Evolutionary conservation across 2,888 invertebrate species (phyloP).

Genomic region (Helicoverpa assulta): DNA sequence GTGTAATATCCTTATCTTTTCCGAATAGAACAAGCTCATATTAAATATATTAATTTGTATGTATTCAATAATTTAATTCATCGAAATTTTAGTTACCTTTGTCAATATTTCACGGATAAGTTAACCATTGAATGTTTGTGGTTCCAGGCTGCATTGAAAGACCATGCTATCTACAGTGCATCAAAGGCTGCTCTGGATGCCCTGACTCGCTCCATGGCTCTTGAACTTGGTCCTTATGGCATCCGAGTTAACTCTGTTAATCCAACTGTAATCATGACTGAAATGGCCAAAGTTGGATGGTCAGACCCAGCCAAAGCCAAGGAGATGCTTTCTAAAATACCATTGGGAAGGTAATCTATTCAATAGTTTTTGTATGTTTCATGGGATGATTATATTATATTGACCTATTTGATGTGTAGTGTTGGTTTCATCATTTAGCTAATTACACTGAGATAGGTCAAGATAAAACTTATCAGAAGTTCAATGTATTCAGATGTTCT

Average conservation of each 20-base stretch:
- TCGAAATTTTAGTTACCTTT: too few species aligned
- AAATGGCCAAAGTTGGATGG: constrained; percentile 97
- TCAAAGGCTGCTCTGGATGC: constrained; percentile 97
- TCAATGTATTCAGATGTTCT: not conserved
- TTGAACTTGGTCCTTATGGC: constrained; percentile 95
- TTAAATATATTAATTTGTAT: not conserved
- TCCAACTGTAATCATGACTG: constrained; percentile 98
- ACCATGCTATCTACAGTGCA: constrained; percentile 96
- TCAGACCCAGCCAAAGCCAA: constrained; percentile 94
- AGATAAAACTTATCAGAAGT: not conserved
- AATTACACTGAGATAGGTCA: too few species aligned
- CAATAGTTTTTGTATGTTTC: too few species aligned
- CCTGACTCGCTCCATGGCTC: constrained; percentile 95
- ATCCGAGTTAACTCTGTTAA: constrained; percentile 98
- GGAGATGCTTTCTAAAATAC: constrained; percentile 95
- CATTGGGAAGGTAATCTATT: constrained; percentile 92
- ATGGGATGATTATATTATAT: too few species aligned
- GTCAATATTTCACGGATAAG: not conserved
- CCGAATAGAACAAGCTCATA: constrained; percentile 22
- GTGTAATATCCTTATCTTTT: constrained; percentile 48
- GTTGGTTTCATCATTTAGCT: too few species aligned
- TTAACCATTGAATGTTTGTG: not conserved
- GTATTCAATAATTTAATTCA: too few species aligned
- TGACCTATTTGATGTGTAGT: constrained; percentile 7
- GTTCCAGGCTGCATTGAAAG: constrained; percentile 91